These are phyloP conservation scores for Cassiopea xamachana DNA, from an alignment of 30 jellyfish, hydroid and myxozoan species.

Conservation along the genomic window DNA sequence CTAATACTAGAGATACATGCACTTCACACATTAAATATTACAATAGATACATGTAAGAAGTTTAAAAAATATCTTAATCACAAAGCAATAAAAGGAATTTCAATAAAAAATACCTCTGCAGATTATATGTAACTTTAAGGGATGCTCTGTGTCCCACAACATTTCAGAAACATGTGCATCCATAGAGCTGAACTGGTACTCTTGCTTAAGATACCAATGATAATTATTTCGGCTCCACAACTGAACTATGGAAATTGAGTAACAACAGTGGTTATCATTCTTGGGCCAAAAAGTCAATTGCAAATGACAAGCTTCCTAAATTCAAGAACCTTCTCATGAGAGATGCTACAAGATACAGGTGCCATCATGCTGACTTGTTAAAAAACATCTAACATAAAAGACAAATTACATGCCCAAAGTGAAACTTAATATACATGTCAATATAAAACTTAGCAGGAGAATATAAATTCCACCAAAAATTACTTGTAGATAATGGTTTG, in stretches of 20 bases:
- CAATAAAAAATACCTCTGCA: conserved; percentile 41
- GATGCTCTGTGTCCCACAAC: conserved; percentile 82
- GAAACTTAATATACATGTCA: background rate
- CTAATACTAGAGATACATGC: too few relatives aligned
- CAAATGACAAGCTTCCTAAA: too few relatives aligned
- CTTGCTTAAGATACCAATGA: conserved; percentile 96
- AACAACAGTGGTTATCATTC: background rate
- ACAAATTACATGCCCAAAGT: background rate
- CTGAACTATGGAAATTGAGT: conserved; percentile 67
- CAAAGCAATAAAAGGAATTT: background rate
- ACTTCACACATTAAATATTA: too few relatives aligned
- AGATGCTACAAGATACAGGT: background rate
- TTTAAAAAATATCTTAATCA: background rate
- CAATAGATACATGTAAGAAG: too few relatives aligned
- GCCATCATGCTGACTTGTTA: background rate
- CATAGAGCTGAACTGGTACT: conserved; percentile 38
- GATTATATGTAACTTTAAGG: conserved; percentile 71
- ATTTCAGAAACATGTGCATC: conserved; percentile 30
- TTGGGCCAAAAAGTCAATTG: too few relatives aligned
- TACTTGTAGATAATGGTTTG: conserved; percentile 32
- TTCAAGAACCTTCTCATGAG: background rate
- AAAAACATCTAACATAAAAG: background rate
- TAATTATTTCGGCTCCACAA: conserved; percentile 87
- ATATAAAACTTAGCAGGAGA: background rate
- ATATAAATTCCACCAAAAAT: background rate